These are phyloP conservation scores for Melanotaenia parkinsoni DNA, from an alignment of 2,797 vertebrate species.

Conservation along the genomic window DNA sequence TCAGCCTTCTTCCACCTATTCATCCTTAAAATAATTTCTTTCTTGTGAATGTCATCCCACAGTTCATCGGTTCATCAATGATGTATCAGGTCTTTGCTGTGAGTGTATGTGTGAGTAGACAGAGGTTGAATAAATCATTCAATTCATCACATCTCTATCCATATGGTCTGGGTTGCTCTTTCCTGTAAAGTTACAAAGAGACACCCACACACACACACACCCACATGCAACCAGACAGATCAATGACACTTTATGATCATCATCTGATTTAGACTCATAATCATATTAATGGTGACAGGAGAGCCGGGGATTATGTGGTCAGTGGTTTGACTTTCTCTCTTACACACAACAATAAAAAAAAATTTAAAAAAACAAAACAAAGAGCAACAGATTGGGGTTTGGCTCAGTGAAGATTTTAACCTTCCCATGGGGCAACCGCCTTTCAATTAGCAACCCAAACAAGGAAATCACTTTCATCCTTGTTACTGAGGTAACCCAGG, in stretches of 20 bases:
- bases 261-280: slow-evolving; percentile 63
- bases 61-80: slow-evolving; percentile 28
- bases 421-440: slow-evolving; percentile 74
- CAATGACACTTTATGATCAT: slow-evolving; percentile 70
- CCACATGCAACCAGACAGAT: slow-evolving; percentile 24
- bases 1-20: background rate
- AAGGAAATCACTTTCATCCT: slow-evolving; percentile 76
- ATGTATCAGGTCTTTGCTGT: slow-evolving; percentile 22
- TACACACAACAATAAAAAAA: slow-evolving; percentile 10
- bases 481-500: slow-evolving; percentile 66
- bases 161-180: slow-evolving; percentile 36
- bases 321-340: slow-evolving; percentile 33
- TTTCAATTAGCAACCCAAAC: slow-evolving; percentile 82
- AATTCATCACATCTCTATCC: slow-evolving; percentile 36
- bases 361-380: slow-evolving; percentile 37
- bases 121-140: slow-evolving; percentile 36
- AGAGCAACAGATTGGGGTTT: slow-evolving; percentile 73
- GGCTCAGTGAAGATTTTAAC: slow-evolving; percentile 75
- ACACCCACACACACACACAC: slow-evolving; percentile 5
- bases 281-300: slow-evolving; percentile 70
- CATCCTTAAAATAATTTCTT: background rate
- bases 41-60: slow-evolving; percentile 4
- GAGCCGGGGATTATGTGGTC: slow-evolving; percentile 58
- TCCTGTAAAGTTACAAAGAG: slow-evolving; percentile 26
- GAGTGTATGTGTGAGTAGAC: background rate